phyloP scores from a whole-genome alignment of 2,797 vertebrate species.

The Antrozous pallidus region DNA sequence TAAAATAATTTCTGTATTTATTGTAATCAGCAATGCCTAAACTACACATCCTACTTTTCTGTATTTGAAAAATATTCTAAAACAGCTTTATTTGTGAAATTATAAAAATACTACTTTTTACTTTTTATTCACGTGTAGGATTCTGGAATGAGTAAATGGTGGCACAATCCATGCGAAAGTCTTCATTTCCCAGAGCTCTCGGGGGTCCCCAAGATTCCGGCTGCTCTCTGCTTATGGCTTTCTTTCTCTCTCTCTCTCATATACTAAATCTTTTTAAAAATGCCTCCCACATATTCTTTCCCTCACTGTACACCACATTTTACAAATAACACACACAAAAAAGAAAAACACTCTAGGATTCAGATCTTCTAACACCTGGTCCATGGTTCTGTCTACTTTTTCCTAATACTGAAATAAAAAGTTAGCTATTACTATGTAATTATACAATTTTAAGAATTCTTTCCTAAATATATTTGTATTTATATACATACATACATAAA shows the following conservation, averaged over 20 bases:
- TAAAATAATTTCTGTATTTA: neutral
- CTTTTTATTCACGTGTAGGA: neutral
- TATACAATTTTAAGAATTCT: neutral
- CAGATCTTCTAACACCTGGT: neutral
- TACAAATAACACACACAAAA: neutral
- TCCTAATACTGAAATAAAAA: neutral
- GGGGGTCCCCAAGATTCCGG: neutral
- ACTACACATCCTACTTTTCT: neutral
- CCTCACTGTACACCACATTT: neutral
- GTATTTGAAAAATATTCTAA: neutral
- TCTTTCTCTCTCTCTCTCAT: neutral
- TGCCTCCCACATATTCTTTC: neutral
- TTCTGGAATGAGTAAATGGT: neutral
- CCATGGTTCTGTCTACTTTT: neutral
- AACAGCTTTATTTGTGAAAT: conserved; percentile 6
- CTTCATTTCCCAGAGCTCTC: neutral
- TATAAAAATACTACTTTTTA: conserved; percentile 15
- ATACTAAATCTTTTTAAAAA: neutral
- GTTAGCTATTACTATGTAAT: neutral
- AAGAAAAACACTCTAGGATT: neutral
- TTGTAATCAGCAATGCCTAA: neutral
- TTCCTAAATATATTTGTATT: neutral
- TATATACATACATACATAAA: too few species aligned
- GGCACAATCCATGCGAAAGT: neutral
- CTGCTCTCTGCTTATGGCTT: neutral